Percentiles rank a stretch among this genome's conserved stretches.
Conservation (phyloP, 2,113 vertebrate genomes). For the Falcunculus frontatus region DNA sequence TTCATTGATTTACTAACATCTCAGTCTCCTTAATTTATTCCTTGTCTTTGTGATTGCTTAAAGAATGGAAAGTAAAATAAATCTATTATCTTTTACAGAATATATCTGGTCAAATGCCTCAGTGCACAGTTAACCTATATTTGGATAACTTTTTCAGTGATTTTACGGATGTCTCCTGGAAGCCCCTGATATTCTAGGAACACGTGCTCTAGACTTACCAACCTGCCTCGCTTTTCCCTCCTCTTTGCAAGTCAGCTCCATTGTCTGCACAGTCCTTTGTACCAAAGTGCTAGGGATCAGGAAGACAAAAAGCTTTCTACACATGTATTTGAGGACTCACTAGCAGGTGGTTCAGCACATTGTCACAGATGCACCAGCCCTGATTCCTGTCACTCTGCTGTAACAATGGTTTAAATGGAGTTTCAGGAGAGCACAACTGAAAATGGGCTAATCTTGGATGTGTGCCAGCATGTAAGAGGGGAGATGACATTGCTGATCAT, state of each 20-base stretch:
- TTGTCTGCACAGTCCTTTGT: not conserved
- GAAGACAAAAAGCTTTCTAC: not conserved
- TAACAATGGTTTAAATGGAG: not conserved
- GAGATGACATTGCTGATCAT: not conserved
- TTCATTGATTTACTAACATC: not conserved
- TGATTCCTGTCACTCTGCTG: not conserved
- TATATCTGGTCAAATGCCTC: not conserved
- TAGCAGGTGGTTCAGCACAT: not conserved
- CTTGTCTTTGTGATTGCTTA: not conserved
- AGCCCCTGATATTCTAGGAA: not conserved
- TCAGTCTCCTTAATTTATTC: not conserved
- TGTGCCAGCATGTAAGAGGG: not conserved
- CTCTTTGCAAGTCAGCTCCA: not conserved
- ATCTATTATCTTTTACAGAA: not conserved
- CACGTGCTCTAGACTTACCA: accelerated
- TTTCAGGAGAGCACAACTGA: not conserved
- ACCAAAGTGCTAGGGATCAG: not conserved
- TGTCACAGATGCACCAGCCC: not conserved
- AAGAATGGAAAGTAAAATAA: not conserved
- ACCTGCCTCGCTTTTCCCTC: not conserved
- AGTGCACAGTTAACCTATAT: not conserved
- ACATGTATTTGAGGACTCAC: not conserved
- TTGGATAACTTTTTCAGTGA: not conserved
- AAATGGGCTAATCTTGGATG: not conserved
- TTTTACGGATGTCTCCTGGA: not conserved